Percentiles rank a stretch among this genome's conserved stretches.
These are phyloP conservation scores for Anabacerthia variegaticeps DNA, from an alignment of 2,797 vertebrate species.

Conservation along the genomic window DNA sequence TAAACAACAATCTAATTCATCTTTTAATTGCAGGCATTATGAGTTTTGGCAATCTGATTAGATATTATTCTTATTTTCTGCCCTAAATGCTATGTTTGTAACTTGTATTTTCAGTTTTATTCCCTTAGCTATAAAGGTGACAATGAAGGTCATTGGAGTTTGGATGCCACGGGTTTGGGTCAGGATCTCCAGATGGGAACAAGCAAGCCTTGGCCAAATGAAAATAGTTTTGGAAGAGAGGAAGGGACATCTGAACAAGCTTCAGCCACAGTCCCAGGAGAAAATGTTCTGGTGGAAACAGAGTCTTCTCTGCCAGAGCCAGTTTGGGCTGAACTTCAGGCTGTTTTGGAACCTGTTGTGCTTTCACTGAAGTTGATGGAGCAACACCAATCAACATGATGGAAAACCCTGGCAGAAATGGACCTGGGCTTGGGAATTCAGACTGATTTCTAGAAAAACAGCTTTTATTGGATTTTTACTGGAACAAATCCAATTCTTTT, in stretches of 20 bases:
- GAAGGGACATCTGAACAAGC: not conserved
- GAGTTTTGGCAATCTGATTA: not conserved
- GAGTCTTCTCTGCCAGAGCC: not conserved
- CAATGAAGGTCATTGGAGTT: constrained; percentile 75
- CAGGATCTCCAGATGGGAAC: not conserved
- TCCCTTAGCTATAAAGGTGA: constrained; percentile 78
- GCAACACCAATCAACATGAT: not conserved
- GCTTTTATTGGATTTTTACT: not conserved
- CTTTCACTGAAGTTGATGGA: not conserved
- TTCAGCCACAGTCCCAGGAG: not conserved
- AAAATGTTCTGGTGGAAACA: not conserved
- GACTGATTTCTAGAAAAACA: not conserved
- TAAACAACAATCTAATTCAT: not conserved
- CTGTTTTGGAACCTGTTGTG: not conserved
- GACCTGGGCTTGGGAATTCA: not conserved
- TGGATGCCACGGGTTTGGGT: constrained; percentile 59
- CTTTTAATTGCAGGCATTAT: not conserved
- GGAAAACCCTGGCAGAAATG: not conserved
- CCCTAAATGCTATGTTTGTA: not conserved
- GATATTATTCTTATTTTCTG: not conserved
- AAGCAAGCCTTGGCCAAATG: not conserved
- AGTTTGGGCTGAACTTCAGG: not conserved
- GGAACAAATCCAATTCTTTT: rapidly evolving
- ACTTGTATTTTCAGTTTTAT: not conserved
- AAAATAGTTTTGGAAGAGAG: not conserved